Evolutionary conservation across 1,140 invertebrate genomes (phyloP).

Genomic region (Caenorhabditis remanei): DNA sequence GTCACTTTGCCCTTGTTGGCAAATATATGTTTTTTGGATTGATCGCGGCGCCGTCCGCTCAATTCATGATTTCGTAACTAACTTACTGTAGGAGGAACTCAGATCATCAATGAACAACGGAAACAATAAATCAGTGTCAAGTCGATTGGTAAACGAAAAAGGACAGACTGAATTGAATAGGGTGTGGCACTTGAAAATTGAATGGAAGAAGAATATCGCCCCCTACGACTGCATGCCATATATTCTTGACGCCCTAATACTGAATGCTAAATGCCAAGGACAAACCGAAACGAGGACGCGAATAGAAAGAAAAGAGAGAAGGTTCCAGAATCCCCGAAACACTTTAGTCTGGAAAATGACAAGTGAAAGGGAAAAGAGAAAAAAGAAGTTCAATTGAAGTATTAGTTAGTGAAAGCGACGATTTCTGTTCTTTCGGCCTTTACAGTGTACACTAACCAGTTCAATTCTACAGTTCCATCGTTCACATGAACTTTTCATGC

Average conservation of each 20-base stretch:
- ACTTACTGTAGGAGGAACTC: background rate
- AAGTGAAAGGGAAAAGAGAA: slow-evolving; percentile 5
- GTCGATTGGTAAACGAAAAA: background rate
- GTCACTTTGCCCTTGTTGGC: slow-evolving; percentile 49
- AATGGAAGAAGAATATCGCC: background rate
- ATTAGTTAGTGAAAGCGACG: slow-evolving; percentile 36
- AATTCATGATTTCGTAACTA: slow-evolving; percentile 27
- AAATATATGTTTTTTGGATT: slow-evolving; percentile 54
- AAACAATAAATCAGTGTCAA: background rate
- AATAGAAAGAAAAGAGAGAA: background rate
- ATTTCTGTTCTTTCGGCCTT: background rate
- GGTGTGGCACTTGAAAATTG: slow-evolving; percentile 39
- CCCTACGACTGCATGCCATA: background rate
- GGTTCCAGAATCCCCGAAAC: slow-evolving; percentile 12
- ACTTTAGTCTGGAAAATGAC: background rate
- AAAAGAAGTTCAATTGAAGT: slow-evolving; percentile 43
- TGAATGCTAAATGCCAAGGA: slow-evolving; percentile 23
- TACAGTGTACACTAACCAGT: slow-evolving; percentile 12
- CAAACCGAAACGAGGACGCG: slow-evolving; percentile 18
- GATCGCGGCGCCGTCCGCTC: background rate
- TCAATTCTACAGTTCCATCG: background rate
- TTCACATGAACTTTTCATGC: background rate
- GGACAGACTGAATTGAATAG: background rate
- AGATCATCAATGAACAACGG: slow-evolving; percentile 4
- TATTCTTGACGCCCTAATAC: slow-evolving; percentile 40